phyloP scores from a whole-genome alignment of 2,888 invertebrate genomes.

The Bibio marci region DNA sequence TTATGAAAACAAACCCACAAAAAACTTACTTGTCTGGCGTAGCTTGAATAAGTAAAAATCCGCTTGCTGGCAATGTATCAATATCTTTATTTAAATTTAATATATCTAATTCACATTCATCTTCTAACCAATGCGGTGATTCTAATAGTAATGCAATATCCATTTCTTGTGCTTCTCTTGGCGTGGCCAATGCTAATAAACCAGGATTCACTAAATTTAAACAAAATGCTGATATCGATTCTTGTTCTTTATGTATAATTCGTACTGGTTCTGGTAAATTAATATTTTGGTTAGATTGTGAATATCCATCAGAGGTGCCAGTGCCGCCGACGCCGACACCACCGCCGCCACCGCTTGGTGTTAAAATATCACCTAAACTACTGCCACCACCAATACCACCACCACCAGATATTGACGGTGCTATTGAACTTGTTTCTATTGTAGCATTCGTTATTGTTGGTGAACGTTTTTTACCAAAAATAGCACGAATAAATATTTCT shows the following conservation, averaged over 20 bases:
- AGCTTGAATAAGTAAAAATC: constrained; percentile 82
- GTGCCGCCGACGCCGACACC: neutral
- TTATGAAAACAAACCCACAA: too few relatives aligned
- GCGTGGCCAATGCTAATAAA: constrained; percentile 80
- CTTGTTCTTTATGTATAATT: constrained; percentile 97
- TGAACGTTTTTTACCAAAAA: constrained; percentile 68
- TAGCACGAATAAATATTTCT: constrained; percentile 87
- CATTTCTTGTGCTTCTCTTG: constrained; percentile 94
- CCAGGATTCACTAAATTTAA: constrained; percentile 79
- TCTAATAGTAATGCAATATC: constrained; percentile 85
- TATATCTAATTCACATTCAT: constrained; percentile 94
- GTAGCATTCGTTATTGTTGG: constrained; percentile 17
- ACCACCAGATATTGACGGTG: constrained; percentile 1
- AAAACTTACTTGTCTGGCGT: constrained; percentile 33
- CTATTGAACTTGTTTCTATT: constrained; percentile 1
- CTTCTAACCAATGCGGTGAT: constrained; percentile 86
- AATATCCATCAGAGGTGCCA: neutral
- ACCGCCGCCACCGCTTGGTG: neutral
- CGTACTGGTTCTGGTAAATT: constrained; percentile 62
- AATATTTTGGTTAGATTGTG: neutral
- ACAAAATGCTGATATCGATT: constrained; percentile 94
- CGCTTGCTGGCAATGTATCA: constrained; percentile 56
- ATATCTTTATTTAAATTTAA: constrained; percentile 62
- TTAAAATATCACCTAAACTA: neutral
- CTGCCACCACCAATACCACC: neutral